Conservation (phyloP, 2,888 invertebrate genomes). For the Chloroclystis v-ata region DNA sequence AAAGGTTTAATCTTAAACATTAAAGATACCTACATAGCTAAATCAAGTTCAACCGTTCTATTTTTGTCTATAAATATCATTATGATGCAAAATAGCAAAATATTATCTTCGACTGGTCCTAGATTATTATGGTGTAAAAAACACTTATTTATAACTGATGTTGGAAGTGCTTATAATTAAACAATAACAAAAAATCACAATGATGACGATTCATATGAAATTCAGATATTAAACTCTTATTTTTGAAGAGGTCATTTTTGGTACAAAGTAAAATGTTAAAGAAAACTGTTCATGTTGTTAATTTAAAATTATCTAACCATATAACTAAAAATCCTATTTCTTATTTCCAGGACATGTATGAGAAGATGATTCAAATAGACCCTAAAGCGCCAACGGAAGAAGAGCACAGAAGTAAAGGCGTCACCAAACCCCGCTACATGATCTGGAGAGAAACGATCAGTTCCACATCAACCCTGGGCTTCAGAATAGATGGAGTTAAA, state of each 20-base stretch:
- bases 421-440: slow-evolving; percentile 97
- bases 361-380: slow-evolving; percentile 97
- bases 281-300: no score
- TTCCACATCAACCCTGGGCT: slow-evolving; percentile 96
- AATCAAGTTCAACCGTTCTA: slow-evolving; percentile 1
- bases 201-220: no score
- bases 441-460: slow-evolving; percentile 98
- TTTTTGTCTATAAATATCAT: neutral
- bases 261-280: no score
- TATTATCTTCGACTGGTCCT: no score
- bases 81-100: no score
- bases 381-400: slow-evolving; percentile 92
- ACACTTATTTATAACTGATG: no score
- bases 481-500: slow-evolving; percentile 96
- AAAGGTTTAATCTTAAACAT: slow-evolving; percentile 26
- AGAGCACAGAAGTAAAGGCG: slow-evolving; percentile 92
- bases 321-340: neutral
- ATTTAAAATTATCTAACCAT: no score
- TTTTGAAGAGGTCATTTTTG: no score
- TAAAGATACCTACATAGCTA: slow-evolving; percentile 11
- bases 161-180: no score
- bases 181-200: no score
- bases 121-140: no score
- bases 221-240: no score
- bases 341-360: slow-evolving; percentile 91